A percentile compares a stretch with the other conserved stretches of the same genome.
phyloP scores from a whole-genome alignment of 2,113 vertebrate genomes.

The Telmatochromis sp. region DNA sequence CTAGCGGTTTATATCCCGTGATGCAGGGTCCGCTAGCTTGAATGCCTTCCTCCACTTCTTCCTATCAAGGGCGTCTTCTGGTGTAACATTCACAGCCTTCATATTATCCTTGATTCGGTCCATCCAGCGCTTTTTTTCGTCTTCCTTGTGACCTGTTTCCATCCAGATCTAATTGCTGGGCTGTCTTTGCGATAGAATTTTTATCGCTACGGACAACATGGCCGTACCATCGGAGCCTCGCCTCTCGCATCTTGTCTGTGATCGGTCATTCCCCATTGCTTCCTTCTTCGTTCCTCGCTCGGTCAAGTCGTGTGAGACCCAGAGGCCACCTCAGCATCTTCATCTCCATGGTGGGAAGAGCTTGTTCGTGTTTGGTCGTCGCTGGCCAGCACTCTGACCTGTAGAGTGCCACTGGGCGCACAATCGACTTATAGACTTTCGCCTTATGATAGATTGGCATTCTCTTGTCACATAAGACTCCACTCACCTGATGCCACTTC shows the following conservation, averaged over 20 bases:
- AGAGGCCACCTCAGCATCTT: background rate
- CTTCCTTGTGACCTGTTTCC: background rate
- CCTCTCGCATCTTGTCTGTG: background rate
- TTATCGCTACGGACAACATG: background rate
- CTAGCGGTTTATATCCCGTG: background rate
- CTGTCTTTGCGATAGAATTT: background rate
- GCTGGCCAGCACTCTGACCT: background rate
- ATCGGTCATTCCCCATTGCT: fast-evolving
- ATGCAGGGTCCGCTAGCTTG: background rate
- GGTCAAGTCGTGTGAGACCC: background rate
- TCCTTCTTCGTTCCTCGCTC: background rate
- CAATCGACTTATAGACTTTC: fast-evolving
- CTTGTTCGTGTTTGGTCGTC: background rate
- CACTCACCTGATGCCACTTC: too few species aligned
- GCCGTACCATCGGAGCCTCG: background rate
- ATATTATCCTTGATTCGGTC: background rate
- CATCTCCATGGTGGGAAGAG: background rate
- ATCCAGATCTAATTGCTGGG: background rate
- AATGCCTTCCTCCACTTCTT: background rate
- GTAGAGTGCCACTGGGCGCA: background rate
- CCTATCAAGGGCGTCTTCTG: background rate
- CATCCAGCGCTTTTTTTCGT: fast-evolving
- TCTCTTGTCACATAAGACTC: too few species aligned
- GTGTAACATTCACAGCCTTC: background rate
- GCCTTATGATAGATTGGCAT: too few species aligned